A percentile compares a stretch with the other conserved stretches of the same genome.
Conservation (phyloP, 2,888 invertebrate genomes). For the Pachycephus smyrnensis region DNA sequence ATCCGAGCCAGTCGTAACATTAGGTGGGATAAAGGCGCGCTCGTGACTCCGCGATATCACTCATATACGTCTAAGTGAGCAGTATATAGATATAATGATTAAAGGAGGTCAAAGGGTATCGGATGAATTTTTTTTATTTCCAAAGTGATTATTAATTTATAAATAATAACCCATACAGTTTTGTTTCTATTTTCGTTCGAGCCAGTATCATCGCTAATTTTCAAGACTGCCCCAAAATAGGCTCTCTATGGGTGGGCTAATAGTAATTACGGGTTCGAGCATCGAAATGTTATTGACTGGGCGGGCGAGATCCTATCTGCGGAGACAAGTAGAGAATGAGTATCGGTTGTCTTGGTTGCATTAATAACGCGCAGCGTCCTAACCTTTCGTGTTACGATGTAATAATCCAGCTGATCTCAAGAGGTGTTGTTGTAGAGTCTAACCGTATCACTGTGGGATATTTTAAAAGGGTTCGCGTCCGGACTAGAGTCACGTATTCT, state of each 20-base stretch:
- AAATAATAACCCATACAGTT: not conserved
- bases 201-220: conserved; percentile 5
- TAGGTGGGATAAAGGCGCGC: conserved; percentile 17
- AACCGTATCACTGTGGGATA: not conserved
- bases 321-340: conserved; percentile 44
- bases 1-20: conserved; percentile 37
- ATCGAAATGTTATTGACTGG: conserved; percentile 60
- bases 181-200: conserved; percentile 36
- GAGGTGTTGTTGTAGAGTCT: not conserved
- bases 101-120: not conserved
- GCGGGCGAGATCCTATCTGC: conserved; percentile 58
- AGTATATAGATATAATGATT: not conserved
- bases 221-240: not conserved
- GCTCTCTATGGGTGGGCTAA: conserved; percentile 61
- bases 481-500: not conserved
- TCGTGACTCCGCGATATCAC: conserved; percentile 13
- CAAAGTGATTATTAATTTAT: not conserved
- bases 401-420: conserved; percentile 30
- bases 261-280: conserved; percentile 58
- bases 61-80: not conserved
- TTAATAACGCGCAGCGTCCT: conserved; percentile 43
- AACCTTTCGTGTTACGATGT: conserved; percentile 14
- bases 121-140: not conserved
- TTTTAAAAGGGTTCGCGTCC: not conserved
- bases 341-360: conserved; percentile 43